Evolutionary conservation across 2,113 vertebrate genomes (phyloP).

Genomic region (Caracal caracal): DNA sequence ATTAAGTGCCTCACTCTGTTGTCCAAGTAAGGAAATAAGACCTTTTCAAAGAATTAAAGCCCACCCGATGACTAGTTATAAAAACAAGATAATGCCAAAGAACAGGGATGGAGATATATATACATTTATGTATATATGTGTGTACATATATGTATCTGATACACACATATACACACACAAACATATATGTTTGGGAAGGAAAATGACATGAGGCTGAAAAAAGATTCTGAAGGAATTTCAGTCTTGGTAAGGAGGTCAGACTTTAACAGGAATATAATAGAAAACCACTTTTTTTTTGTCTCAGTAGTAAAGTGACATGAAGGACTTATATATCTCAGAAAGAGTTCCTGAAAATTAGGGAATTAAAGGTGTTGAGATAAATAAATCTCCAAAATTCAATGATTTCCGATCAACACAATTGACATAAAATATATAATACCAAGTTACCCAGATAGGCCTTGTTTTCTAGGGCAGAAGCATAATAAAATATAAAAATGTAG

Average conservation of each 20-base stretch:
- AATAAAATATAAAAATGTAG: not conserved
- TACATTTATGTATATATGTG: not conserved
- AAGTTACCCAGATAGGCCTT: not conserved
- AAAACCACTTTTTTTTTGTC: not conserved
- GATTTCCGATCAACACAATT: not conserved
- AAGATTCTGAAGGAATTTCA: not conserved
- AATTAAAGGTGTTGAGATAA: not conserved
- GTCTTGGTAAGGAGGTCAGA: not conserved
- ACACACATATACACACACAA: not conserved
- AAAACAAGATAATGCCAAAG: not conserved
- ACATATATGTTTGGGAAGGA: not conserved
- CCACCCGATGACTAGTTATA: not conserved
- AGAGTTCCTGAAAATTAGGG: not conserved
- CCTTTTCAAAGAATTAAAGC: not conserved
- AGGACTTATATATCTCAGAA: not conserved
- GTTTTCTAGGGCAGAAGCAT: not conserved
- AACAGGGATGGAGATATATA: not conserved
- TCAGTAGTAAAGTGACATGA: not conserved
- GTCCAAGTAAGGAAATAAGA: not conserved
- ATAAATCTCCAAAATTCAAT: not conserved
- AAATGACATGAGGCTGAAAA: not conserved
- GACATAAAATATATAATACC: not conserved
- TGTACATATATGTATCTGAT: not conserved
- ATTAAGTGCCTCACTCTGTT: not conserved
- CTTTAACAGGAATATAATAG: not conserved